Evolutionary conservation across 2,888 invertebrate genomes (phyloP), one percentile per base, ranked within the genome.

Genomic region (Eupsilia transversa): DNA sequence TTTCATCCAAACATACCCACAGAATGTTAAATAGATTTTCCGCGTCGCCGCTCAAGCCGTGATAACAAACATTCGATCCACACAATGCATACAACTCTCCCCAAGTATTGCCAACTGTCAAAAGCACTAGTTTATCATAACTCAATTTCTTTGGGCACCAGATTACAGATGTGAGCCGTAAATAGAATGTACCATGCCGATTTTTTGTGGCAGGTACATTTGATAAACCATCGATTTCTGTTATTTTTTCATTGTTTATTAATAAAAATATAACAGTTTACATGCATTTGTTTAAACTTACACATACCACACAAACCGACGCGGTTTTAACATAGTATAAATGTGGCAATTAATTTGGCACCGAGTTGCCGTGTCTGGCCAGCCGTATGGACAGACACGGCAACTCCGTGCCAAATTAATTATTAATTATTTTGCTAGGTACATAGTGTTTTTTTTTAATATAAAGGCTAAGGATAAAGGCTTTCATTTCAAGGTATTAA

Each of bases 71-170:
- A 72, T 81, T 79, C 66, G 23, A 65, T 74, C 61, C 73, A 35
- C 70, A 83, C 79, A 81, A 79, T 79, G 77, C 88, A 69, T 43
- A 85, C 80, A 79, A 77, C 72, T 85, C 57, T 23, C 49, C 64
- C 75, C 59, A 74, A 86, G 84, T 86, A 80, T 87, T 83, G 72
- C 87, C 85, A 83, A 86, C 88, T 91, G 92, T 91, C 92, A 89
- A 81, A 78, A 52, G 72, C 91, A 91, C 88, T 82, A 82, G 75
- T 69, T 78, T 82, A 84, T 84, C 92, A 89, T 92, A 91, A 92
- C 86, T 92, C 92, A 91, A 65, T 61, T 74, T 84, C 84, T 88
- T 89, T 91, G 89, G 91, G 89, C 85, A 88, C 68, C 86, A 79
- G 80, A 86, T 89, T 88, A 87, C 79, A 72, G 38, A 72, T 71